Base-by-base conservation (phyloP, 2,888 invertebrate species). In the Galeruca laticollis region DNA sequence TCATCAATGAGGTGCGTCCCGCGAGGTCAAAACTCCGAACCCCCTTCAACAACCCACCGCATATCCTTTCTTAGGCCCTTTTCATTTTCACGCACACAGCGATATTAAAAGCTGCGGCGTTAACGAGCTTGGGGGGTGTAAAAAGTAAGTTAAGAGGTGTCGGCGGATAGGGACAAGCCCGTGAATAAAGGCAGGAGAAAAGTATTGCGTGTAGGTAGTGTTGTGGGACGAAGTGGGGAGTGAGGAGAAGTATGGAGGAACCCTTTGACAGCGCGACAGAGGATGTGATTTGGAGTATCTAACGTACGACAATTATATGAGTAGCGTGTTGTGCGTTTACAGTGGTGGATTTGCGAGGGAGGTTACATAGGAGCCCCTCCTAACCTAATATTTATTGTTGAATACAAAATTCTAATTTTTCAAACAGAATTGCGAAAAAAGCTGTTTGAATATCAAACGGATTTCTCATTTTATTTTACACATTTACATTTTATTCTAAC, bases 91-190 rank as follows among this genome's bases (percentile, higher is more conserved):
- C 70, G 70, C 70, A 71, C 63, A 56, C 62, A 64, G 72, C 63
- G 70, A 75, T 75, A 78, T 78, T 77, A 77, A 78, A 77, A 76
- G 74, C 77, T 72, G 77, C 68, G 75, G 71, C 75, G 77, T 78
- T 77, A 78, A 78, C 75, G 78, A 78, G 78, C 74, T 74, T 71
- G 74, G 78, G 65, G 66, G 77, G 77, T 77, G 78, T 78, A 78
- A 78, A 78, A 78, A 77, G 75, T 78, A 75, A 78, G 78, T 78
- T 78, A 78, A 77, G 78, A 78, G 77, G 77, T 75, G 75, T 74
- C 60, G 71, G 69, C 68, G 69, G 66, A 69, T 37, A 56, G 73
- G 66, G 62, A 64, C 70, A 60, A 60, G 47, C 40, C 57, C 51
- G 61, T 73, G 72, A 73, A 73, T 73, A 70, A 60, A 70, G 49